Base-by-base conservation (phyloP, 1,140 invertebrate genomes). In the Calliphora vicina region DNA sequence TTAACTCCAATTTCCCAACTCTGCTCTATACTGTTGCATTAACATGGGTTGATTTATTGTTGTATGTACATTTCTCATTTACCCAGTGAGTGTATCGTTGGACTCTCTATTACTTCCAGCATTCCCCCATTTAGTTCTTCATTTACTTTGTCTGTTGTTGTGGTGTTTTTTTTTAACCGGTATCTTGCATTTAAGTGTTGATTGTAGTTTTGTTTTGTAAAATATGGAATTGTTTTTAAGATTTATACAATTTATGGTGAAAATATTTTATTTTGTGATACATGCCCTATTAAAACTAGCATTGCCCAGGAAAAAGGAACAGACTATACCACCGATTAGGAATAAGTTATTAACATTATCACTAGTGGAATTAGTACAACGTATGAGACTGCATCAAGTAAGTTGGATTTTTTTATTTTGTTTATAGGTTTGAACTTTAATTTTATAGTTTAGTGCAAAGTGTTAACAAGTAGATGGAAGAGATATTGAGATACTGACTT, bases 171-270 rank as follows among this genome's bases (percentile, higher is more conserved):
- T 12, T 50, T 15, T 10, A 8, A 35, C 35, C 35, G 35, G 35
- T 35, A 35, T 35, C 45, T 50, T 50, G 45, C 15, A 9, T 50
- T 6, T 9, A 50, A 67, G 12, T 72, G n/a, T 35, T 35, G 35
- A 8, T 35, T 74, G 15, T 29, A 74, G 15, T 76, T n/a, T 78
- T 20, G 13, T 78, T 42, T 35, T 20, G 15, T 6, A 76, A 76
- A 84, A 27, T 29, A 84, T 82, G 83, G 83, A 84, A 23, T 50
- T 82, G 0, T 10, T 82, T 71, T 23, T 84, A 17, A 50, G 83
- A 12, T 15, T 82, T 20, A 3, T 84, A 12, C 81, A 82, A 81
- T 82, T 80, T 26, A 50, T 84, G 9, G 26, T 73, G 0, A 84
- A 84, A 84, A 45, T 82, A 10, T 20, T 82, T 6, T 84, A 72